Percentiles rank a stretch among this genome's conserved stretches.
Conservation (phyloP, 1,140 invertebrate species). For the Bombus confusus region DNA sequence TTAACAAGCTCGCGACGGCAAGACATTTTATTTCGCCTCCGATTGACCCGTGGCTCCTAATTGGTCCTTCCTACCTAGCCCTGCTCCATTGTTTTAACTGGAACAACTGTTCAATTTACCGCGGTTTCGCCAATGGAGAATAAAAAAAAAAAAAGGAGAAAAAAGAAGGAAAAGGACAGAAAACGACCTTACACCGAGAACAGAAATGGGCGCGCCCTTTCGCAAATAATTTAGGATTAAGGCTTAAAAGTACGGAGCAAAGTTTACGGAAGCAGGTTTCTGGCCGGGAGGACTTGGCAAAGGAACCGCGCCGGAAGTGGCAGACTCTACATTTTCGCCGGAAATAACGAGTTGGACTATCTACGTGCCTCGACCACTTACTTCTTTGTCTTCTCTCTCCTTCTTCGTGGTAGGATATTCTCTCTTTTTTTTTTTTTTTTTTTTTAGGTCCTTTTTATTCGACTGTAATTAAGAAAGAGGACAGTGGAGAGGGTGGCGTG, state of each 20-base stretch:
- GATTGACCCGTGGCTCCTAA: slow-evolving; percentile 11
- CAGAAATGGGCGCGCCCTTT: background rate
- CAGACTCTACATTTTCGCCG: slow-evolving; percentile 15
- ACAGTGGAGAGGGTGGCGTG: background rate
- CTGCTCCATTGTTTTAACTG: background rate
- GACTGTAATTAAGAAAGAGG: slow-evolving; percentile 33
- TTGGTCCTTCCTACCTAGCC: background rate
- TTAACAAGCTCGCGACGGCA: slow-evolving; percentile 1
- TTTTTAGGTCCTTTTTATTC: background rate
- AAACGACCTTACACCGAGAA: background rate
- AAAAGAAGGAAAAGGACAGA: background rate
- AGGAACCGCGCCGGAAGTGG: background rate
- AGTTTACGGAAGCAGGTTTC: slow-evolving; percentile 8
- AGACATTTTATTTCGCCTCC: slow-evolving; percentile 3
- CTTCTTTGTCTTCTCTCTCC: background rate
- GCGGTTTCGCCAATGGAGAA: no score
- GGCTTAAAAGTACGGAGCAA: slow-evolving; percentile 8
- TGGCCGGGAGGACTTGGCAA: slow-evolving; percentile 27
- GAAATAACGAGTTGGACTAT: slow-evolving; percentile 3
- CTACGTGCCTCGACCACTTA: background rate
- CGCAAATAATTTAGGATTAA: slow-evolving; percentile 42
- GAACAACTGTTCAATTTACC: slow-evolving; percentile 10
- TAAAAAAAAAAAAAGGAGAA: no score
- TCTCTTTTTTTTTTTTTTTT: background rate
- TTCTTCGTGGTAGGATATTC: no score